phyloP scores from a whole-genome alignment of 2,888 invertebrate genomes.

The Bimastos eiseni region DNA sequence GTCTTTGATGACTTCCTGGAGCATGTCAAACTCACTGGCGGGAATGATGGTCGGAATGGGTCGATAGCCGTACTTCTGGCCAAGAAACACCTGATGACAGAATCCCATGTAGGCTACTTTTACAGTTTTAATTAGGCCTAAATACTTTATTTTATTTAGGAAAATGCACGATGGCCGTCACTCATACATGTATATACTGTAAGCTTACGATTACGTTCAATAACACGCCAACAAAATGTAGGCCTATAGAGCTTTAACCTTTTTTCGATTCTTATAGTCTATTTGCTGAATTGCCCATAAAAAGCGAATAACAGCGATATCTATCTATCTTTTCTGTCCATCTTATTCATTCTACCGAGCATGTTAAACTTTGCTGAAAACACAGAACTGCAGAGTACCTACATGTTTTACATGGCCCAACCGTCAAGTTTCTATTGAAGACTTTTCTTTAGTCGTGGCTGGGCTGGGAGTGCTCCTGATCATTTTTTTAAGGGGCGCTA shows the following conservation, averaged over 20 bases:
- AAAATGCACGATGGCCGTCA: no score
- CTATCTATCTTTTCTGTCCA: neutral
- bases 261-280: no score
- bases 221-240: neutral
- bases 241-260: no score
- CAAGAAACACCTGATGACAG: slow-evolving; percentile 77
- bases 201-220: neutral
- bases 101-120: neutral
- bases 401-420: no score
- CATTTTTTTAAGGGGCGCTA: no score
- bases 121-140: neutral
- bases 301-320: neutral
- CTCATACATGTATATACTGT: no score
- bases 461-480: no score
- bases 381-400: no score
- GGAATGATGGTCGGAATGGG: slow-evolving; percentile 94
- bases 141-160: no score
- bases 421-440: no score
- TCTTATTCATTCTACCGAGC: neutral
- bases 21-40: slow-evolving; percentile 81
- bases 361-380: no score
- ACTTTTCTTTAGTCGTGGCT: no score
- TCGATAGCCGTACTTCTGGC: slow-evolving; percentile 96
- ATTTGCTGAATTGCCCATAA: neutral
- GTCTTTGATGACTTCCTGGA: slow-evolving; percentile 75